A percentile compares a stretch with the other conserved stretches of the same genome.
These are phyloP conservation scores for Cataglyphis livida DNA, from an alignment of 2,888 invertebrate species.

Conservation along the genomic window DNA sequence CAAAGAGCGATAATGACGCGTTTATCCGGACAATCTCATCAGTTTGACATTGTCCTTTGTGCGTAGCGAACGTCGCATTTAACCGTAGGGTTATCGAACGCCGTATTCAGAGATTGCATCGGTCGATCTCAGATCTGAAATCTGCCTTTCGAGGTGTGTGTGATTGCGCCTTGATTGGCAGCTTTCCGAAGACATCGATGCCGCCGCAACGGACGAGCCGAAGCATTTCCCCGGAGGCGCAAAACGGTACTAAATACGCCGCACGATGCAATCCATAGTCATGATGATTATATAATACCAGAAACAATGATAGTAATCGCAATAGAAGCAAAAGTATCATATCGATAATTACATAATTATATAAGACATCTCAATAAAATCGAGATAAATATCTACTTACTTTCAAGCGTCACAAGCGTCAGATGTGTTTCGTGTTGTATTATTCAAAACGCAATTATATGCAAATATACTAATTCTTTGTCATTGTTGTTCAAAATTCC, in stretches of 20 bases:
- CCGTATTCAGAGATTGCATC: slow-evolving; percentile 58
- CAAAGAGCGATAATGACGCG: slow-evolving; percentile 42
- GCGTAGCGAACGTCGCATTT: slow-evolving; percentile 64
- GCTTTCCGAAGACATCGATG: slow-evolving; percentile 50
- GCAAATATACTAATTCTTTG: neutral
- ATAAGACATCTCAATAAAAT: slow-evolving; percentile 44
- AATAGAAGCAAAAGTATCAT: slow-evolving; percentile 4
- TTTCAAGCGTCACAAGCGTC: neutral
- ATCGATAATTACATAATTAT: slow-evolving; percentile 27
- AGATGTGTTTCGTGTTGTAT: neutral
- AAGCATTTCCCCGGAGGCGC: slow-evolving; percentile 39
- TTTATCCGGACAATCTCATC: slow-evolving; percentile 61
- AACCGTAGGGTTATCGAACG: slow-evolving; percentile 59
- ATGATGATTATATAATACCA: slow-evolving; percentile 49
- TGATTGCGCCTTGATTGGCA: slow-evolving; percentile 55
- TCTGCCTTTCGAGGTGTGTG: slow-evolving; percentile 36
- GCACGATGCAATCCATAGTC: slow-evolving; percentile 47
- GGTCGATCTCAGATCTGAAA: slow-evolving; percentile 61
- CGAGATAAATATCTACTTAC: slow-evolving; percentile 8
- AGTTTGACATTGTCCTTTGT: slow-evolving; percentile 51
- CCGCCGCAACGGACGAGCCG: slow-evolving; percentile 32
- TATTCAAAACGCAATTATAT: neutral
- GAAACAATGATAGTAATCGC: slow-evolving; percentile 43
- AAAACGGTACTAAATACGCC: slow-evolving; percentile 45
- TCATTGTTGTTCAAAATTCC: neutral